phyloP scores from a whole-genome alignment of 2,888 invertebrate genomes.

The Conomelus anceps region DNA sequence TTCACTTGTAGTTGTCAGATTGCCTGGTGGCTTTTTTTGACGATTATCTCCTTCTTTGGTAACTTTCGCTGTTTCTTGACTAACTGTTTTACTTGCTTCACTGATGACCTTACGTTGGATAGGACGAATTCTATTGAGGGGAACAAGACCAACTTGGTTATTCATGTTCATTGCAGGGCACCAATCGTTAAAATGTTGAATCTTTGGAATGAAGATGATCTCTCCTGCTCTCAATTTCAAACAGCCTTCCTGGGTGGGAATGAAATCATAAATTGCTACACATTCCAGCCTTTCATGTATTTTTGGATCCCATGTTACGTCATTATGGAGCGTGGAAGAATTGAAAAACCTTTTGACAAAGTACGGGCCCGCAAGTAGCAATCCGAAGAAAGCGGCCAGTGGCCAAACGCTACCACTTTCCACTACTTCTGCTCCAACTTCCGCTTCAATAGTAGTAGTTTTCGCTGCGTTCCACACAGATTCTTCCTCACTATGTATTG shows the following conservation, averaged over 20 bases:
- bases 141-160: neutral
- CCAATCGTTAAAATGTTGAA: neutral
- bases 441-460: neutral
- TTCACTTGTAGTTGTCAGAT: neutral
- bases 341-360: neutral
- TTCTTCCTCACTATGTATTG: neutral
- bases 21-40: neutral
- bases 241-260: neutral
- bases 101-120: neutral
- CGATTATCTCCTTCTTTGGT: neutral
- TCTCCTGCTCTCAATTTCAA: neutral
- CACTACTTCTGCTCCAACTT: neutral
- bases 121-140: neutral
- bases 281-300: neutral
- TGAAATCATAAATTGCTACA: neutral
- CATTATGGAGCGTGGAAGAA: neutral
- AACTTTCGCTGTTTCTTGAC: neutral
- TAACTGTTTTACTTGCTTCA: neutral
- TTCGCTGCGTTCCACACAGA: neutral
- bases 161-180: neutral
- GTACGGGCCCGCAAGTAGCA: neutral
- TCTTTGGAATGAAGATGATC: neutral
- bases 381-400: neutral
- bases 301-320: neutral
- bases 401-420: neutral